Base-by-base conservation (phyloP, 2,113 vertebrate species). In the Burhinus oedicnemus region DNA sequence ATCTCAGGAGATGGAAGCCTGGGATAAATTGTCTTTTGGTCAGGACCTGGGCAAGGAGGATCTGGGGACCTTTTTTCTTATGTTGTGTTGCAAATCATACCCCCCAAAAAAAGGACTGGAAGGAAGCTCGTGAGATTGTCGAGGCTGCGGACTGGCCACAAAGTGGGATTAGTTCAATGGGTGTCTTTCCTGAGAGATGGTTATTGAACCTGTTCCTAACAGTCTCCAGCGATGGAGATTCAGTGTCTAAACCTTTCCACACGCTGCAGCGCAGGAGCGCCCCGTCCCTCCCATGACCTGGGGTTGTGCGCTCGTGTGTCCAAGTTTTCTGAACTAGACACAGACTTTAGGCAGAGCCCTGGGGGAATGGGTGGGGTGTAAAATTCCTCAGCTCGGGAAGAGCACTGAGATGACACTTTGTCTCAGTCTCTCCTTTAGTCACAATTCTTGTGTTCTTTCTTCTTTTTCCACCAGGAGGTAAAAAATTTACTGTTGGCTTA, bases 231-330 rank as follows among this genome's bases (percentile, higher is more conserved):
- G 42, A 34, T 27, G 30, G 36, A 65, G 19, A 36, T 55, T 58
- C 68, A 66, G 22, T 11, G 8, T 25, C 55, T 91, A 42, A 60
- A 27, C 14, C 9, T 84, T 74, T 38, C 83, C 60, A 32, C 6
- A 40, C 0, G 0, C 17, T 20, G 55, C 7, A 18, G 64, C 77
- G 17, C 19, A 13, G 42, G 30, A 84, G 11, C 1, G 0, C n/a
- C 22, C 54, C 26, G 30, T 70, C 42, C 36, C 36, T 85, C 12
- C 60, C 0, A 0, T 49, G 45, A 66, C 58, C 51, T 84, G n/a
- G 40, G 25, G 22, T 29, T 71, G 36, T 21, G 12, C 58, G 8
- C 51, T 68, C 36, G 1, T 27, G 34, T 32, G 38, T 52, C 71
- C 20, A 9, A 25, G 9, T 8, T 55, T 79, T 76, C 51, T 69